Evolutionary conservation across 2,888 invertebrate genomes (phyloP).

Genomic region (Invenusta paracnida): DNA sequence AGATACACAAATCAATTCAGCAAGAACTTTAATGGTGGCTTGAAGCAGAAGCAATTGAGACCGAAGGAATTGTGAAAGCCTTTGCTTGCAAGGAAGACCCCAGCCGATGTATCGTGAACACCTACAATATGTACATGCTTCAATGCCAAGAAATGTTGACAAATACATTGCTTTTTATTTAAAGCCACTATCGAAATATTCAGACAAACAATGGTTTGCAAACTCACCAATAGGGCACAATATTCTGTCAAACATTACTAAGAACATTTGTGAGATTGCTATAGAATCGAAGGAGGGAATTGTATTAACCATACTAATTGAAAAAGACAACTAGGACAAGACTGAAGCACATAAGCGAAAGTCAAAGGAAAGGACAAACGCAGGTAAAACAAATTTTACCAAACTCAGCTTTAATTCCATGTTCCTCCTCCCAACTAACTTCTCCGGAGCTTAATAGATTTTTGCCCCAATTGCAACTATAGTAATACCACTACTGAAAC

Average conservation of each 20-base stretch:
- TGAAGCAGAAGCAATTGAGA: not conserved
- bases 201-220: not conserved
- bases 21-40: not conserved
- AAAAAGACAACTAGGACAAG: not conserved
- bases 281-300: not conserved
- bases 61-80: not conserved
- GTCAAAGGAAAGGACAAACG: not conserved
- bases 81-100: not conserved
- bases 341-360: not conserved
- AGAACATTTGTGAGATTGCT: not conserved
- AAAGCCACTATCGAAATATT: not conserved
- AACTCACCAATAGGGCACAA: not conserved
- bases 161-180: not conserved
- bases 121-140: not conserved
- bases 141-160: not conserved
- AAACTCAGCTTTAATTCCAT: constrained; percentile 17
- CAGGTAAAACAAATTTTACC: not conserved
- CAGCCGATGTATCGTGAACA: not conserved
- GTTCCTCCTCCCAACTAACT: not conserved
- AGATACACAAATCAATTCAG: not conserved
- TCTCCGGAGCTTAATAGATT: not conserved
- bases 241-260: not conserved
- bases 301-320: not conserved
- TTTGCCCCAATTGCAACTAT: constrained; percentile 3
- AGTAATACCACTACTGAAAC: not conserved